Evolutionary conservation across 2,888 invertebrate species (phyloP).

Genomic region (Oxyscelio sp.): DNA sequence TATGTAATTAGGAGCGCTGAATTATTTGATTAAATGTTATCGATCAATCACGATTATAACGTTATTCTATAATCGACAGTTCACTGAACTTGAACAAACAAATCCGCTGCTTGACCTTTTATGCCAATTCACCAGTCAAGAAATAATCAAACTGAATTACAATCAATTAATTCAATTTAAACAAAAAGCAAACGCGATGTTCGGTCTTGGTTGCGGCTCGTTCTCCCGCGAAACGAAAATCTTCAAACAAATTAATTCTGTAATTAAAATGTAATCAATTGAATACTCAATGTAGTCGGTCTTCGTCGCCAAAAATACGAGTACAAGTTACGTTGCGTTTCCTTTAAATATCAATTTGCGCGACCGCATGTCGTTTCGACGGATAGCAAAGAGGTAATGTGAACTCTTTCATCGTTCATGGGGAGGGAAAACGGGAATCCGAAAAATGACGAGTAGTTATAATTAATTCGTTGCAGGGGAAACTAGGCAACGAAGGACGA

Average conservation of each 20-base stretch:
- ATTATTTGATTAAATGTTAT: slow-evolving; percentile 30
- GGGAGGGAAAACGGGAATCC: slow-evolving; percentile 28
- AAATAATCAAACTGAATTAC: slow-evolving; percentile 18
- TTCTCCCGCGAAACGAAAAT: neutral
- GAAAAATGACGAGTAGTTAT: slow-evolving; percentile 66
- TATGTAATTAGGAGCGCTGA: slow-evolving; percentile 17
- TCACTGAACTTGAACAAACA: slow-evolving; percentile 9
- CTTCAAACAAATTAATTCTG: slow-evolving; percentile 1
- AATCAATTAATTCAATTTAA: neutral
- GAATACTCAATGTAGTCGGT: neutral
- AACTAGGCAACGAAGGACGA: slow-evolving; percentile 75
- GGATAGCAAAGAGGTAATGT: neutral
- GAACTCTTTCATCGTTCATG: neutral
- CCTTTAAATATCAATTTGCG: neutral
- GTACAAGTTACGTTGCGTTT: neutral
- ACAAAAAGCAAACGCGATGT: too few relatives aligned
- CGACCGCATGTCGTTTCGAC: too few relatives aligned
- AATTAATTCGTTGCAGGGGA: slow-evolving; percentile 74
- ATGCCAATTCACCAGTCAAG: too few relatives aligned
- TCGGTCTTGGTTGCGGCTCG: neutral
- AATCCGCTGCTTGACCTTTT: neutral
- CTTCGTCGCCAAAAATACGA: neutral
- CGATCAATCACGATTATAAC: slow-evolving; percentile 20
- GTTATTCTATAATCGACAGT: slow-evolving; percentile 14
- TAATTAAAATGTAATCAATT: slow-evolving; percentile 17